phyloP scores from a whole-genome alignment of 2,888 invertebrate species.

The Tryphoninae sp. region DNA sequence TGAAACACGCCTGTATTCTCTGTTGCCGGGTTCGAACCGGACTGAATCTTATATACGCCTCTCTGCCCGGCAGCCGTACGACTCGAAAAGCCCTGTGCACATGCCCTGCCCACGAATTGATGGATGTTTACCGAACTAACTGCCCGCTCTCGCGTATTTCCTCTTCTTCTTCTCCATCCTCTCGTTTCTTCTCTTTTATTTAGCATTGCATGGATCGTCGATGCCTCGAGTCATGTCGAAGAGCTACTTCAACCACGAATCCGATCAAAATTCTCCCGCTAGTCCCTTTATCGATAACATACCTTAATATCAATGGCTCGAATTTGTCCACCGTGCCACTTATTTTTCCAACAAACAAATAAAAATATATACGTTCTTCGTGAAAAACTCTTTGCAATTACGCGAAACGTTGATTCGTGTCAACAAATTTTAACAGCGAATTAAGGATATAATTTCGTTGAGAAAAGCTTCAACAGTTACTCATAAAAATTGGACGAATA shows the following conservation, averaged over 20 bases:
- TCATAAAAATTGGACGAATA: background rate
- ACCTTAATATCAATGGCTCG: background rate
- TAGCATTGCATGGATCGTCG: slow-evolving; percentile 22
- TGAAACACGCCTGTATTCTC: slow-evolving; percentile 74
- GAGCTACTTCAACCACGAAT: slow-evolving; percentile 68
- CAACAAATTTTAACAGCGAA: too few relatives aligned
- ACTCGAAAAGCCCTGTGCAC: slow-evolving; percentile 37
- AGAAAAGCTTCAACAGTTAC: background rate
- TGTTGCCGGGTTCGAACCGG: slow-evolving; percentile 67
- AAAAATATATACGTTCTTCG: too few relatives aligned
- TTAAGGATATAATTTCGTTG: too few relatives aligned
- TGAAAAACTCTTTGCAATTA: too few relatives aligned
- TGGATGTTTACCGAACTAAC: slow-evolving; percentile 79
- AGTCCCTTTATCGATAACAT: background rate
- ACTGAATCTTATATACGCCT: slow-evolving; percentile 27
- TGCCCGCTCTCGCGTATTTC: slow-evolving; percentile 69
- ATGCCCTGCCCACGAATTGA: slow-evolving; percentile 75
- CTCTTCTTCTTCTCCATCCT: slow-evolving; percentile 39
- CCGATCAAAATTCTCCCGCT: slow-evolving; percentile 59
- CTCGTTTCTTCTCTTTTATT: slow-evolving; percentile 11
- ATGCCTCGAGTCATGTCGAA: slow-evolving; percentile 61
- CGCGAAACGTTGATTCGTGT: too few relatives aligned
- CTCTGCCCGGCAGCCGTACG: slow-evolving; percentile 46
- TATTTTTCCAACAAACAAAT: too few relatives aligned
- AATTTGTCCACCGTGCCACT: too few relatives aligned